Percentiles rank a stretch among this genome's conserved stretches.
Conservation (phyloP, 2,888 invertebrate genomes). For the Tortrix viridana region DNA sequence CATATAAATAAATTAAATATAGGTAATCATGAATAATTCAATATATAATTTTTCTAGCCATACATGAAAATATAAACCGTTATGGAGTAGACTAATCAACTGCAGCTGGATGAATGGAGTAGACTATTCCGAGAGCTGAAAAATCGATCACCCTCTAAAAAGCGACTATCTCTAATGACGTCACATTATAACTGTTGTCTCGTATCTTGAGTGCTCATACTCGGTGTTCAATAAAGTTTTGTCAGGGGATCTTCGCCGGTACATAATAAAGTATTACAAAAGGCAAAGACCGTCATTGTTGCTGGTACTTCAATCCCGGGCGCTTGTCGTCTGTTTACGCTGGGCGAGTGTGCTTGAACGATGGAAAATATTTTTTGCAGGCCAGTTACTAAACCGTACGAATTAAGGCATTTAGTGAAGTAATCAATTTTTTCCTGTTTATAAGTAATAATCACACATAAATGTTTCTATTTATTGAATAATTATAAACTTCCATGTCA, state of each 20-base stretch:
- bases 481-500: too few relatives aligned
- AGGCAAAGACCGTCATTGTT: constrained; percentile 84
- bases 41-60: too few relatives aligned
- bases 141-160: constrained; percentile 1
- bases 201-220: constrained; percentile 77
- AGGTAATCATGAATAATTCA: too few relatives aligned
- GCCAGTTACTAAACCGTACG: constrained; percentile 51
- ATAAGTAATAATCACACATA: too few relatives aligned
- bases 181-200: constrained; percentile 49
- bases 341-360: constrained; percentile 53
- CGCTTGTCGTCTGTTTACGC: constrained; percentile 58
- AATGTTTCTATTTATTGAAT: too few relatives aligned
- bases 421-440: too few relatives aligned
- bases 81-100: too few relatives aligned
- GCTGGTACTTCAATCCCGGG: constrained; percentile 81
- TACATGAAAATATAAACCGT: too few relatives aligned
- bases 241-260: constrained; percentile 81
- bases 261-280: constrained; percentile 85
- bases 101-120: not conserved
- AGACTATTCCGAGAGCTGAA: not conserved
- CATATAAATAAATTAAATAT: too few relatives aligned
- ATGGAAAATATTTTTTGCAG: constrained; percentile 27
- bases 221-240: constrained; percentile 83
- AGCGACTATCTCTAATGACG: constrained; percentile 25
- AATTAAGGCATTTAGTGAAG: not conserved